Conservation (phyloP, 2,113 vertebrate genomes). For the Macroglossus sobrinus region DNA sequence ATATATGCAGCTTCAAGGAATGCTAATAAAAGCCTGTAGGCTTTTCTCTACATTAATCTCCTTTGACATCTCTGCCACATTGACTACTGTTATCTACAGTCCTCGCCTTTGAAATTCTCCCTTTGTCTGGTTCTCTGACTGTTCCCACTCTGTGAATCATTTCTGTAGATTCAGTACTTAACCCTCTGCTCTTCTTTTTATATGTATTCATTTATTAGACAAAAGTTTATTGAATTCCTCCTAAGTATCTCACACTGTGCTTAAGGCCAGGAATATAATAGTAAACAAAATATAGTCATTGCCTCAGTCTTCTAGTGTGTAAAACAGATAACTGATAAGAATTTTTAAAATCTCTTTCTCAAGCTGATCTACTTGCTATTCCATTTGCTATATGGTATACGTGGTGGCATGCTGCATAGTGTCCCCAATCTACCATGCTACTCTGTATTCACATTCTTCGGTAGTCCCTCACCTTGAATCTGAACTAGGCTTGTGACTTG, state of each 20-base stretch:
- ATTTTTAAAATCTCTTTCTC: background rate
- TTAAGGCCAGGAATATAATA: background rate
- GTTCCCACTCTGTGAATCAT: background rate
- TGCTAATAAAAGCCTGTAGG: background rate
- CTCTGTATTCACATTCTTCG: background rate
- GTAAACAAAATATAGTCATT: background rate
- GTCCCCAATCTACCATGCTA: background rate
- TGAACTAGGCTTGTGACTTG: background rate
- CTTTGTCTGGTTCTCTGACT: background rate
- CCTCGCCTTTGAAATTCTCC: background rate
- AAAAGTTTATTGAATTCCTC: background rate
- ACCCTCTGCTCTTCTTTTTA: background rate
- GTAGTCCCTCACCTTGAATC: background rate
- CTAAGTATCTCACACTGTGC: background rate
- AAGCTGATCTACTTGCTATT: background rate
- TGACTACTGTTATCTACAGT: background rate
- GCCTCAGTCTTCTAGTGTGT: background rate
- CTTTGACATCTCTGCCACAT: slow-evolving; percentile 3
- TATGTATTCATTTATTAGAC: background rate
- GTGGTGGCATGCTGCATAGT: background rate
- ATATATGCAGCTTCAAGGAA: background rate
- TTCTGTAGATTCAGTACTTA: background rate
- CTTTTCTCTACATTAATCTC: background rate
- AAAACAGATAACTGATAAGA: background rate
- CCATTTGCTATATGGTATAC: background rate